Evolutionary conservation across 2,113 vertebrate genomes (phyloP), one percentile per base, ranked within the genome.

Genomic region (Heliornis fulica): DNA sequence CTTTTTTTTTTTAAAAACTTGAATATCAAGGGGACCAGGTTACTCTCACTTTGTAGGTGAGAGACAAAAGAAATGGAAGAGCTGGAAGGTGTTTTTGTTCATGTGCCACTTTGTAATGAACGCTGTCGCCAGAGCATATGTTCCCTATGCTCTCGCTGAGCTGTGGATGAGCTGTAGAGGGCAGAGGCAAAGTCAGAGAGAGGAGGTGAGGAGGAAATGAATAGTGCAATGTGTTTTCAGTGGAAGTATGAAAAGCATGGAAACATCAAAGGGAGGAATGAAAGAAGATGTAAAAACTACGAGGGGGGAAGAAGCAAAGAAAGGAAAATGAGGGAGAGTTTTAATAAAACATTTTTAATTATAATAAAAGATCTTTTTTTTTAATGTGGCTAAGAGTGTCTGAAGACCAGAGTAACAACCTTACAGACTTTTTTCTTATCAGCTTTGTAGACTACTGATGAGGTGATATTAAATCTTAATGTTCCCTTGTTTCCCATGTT

Each of bases 401-500:
- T 96, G 79, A 93, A 92, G 79, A 82, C 71, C 2, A 2, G 72
- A 96, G 71, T 46, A 85, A 68, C 66, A 81, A 76, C 69, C 84
- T 86, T 93, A 69, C 48, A 80, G 82, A 75, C 61, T 70, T 89
- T 64, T 64, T 88, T 71, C 76, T 91, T 77, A 94, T 81, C 72
- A 90, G 80, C 29, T 46, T 87, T 87, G 72, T 88, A 94, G 94
- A 75, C 76, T 94, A 14, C 63, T 96, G 96, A 94, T 94, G 91
- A 93, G 71, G 78, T 94, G 93, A 88, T 95, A 94, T 96, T 97
- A 97, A 97, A 97, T 94, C 94, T 95, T 96, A 95, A 96, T 96
- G 96, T 92, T 93, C 83, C 69, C 86, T 96, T 95, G 90, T 96
- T 97, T 98, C 90, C 83, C 91, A 43, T 2, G 4, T 92, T 94